Evolutionary conservation across 2,888 invertebrate genomes (phyloP).

Genomic region (Phlogophora meticulosa): DNA sequence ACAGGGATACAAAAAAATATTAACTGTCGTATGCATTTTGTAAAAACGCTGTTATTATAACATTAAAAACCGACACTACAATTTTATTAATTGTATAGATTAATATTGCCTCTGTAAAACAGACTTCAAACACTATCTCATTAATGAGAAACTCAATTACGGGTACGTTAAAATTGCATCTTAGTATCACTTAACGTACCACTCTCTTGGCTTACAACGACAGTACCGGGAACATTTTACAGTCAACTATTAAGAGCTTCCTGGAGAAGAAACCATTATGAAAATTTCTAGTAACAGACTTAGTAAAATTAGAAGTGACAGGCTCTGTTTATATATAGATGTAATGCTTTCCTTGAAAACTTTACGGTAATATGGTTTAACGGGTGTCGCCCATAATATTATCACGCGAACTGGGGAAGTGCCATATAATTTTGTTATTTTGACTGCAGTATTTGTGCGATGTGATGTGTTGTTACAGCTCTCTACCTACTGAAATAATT

Average conservation of each 20-base stretch:
- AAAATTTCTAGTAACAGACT: constrained; percentile 43
- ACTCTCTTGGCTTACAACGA: background rate
- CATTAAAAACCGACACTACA: too few relatives aligned
- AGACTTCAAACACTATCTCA: too few relatives aligned
- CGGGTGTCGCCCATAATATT: constrained; percentile 34
- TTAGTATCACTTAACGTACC: too few relatives aligned
- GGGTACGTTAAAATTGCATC: constrained; percentile 4
- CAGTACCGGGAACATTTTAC: constrained; percentile 25
- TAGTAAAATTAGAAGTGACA: constrained; percentile 51
- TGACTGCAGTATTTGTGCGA: constrained; percentile 21
- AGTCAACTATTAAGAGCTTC: constrained; percentile 38
- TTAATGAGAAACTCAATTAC: background rate
- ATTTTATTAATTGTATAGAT: too few relatives aligned
- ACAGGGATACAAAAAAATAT: too few relatives aligned
- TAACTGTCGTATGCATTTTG: too few relatives aligned
- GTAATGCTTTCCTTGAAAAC: constrained; percentile 56
- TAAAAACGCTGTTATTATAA: too few relatives aligned
- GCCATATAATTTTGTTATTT: constrained; percentile 29
- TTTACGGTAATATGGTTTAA: constrained; percentile 26
- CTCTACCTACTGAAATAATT: constrained; percentile 5
- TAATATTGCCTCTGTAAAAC: too few relatives aligned
- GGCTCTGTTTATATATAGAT: constrained; percentile 52
- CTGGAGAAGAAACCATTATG: constrained; percentile 32
- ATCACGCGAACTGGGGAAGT: constrained; percentile 36
- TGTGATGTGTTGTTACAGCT: constrained; percentile 1